Evolutionary conservation across 2,113 vertebrate genomes (phyloP).

Genomic region (Haplotaxodon microlepis): DNA sequence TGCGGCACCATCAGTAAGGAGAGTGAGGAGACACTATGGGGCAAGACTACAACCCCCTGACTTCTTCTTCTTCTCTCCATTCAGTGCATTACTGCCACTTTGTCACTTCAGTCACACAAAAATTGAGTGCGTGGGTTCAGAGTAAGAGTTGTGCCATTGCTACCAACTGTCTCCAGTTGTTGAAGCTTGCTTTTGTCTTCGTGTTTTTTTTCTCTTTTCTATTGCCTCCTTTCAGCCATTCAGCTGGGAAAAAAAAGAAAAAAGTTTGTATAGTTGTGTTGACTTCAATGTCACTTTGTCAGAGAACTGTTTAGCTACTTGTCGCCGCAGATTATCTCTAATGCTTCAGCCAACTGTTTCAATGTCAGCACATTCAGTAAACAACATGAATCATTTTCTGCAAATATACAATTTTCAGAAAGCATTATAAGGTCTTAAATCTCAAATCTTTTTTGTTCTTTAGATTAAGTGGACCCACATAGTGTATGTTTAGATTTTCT

Average conservation of each 20-base stretch:
- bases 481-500: neutral
- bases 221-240: neutral
- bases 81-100: neutral
- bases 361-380: slow-evolving; percentile 34
- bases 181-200: neutral
- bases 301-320: slow-evolving; percentile 23
- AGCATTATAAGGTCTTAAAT: neutral
- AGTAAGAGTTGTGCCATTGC: neutral
- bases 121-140: neutral
- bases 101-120: neutral
- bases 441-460: slow-evolving; percentile 8
- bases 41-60: slow-evolving; percentile 18
- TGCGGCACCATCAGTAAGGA: slow-evolving; percentile 47
- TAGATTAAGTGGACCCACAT: neutral
- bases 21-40: neutral
- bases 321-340: slow-evolving; percentile 40
- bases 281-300: slow-evolving; percentile 48
- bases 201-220: neutral
- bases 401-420: slow-evolving; percentile 1
- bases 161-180: neutral
- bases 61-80: neutral
- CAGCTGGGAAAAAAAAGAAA: neutral
- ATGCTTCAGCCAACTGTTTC: slow-evolving; percentile 33
- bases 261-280: slow-evolving; percentile 1
- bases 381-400: slow-evolving; percentile 11